Evolutionary conservation across 53 echinoderm and acorn worm species (phyloP), one percentile per base, ranked within the genome.

Genomic region (Holothuria scabra): DNA sequence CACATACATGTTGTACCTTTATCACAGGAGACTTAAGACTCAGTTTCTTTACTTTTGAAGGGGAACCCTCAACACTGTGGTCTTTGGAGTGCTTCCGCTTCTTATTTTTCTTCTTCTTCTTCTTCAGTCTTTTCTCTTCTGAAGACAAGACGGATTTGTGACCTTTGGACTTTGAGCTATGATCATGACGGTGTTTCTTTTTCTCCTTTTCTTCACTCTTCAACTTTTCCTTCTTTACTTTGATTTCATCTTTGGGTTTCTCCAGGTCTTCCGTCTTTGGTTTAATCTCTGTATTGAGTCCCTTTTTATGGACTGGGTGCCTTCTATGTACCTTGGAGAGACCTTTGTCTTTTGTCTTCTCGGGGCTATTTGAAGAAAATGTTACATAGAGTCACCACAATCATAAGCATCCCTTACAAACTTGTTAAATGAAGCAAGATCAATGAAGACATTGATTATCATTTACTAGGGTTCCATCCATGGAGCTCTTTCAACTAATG

Each of bases 221-320:
- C 14, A 37, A 44, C 35, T 56, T 74, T 57, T 59, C 55, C 79
- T 57, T 59, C 79, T 79, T 58, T 3, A 10, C 59, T 76, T 49
- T 25, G 29, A 49, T 23, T 76, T 26, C 48, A 46, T 76, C 56
- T 20, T 22, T 28, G 29, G 41, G 3, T 46, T 72, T 86, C 61
- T 85, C 88, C 65, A 59, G 66, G 29, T 76, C 88, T 83, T 79
- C 82, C 7, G 24, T 86, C 58, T 82, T 90, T 21, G 74, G 58
- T 57, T 80, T 59, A 9, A 29, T 29, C 12, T 67, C 56, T 8
- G 30, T 38, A 57, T 55, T 41, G 52, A 66, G 25, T 24, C 89
- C 91, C 75, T 87, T 91, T 82, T 95, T 95, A 88, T 95, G 95
- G 8, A 95, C 92, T 1, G 95, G 95, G 60, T 95, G 95, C 56